Conservation (phyloP, 2,113 vertebrate genomes). For the Picathartes gymnocephalus region DNA sequence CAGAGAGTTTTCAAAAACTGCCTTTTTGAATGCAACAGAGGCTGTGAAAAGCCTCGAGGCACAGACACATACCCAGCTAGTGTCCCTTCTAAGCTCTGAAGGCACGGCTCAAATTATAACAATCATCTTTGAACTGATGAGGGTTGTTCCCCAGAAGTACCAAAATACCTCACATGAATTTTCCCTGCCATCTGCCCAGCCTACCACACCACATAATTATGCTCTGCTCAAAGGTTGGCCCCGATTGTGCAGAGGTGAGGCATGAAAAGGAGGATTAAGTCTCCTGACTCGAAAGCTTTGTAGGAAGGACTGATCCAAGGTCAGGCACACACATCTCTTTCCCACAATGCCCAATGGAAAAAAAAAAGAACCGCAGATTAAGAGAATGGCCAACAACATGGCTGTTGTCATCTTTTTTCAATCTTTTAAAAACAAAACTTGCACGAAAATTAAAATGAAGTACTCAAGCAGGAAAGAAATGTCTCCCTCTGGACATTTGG, state of each 20-base stretch:
- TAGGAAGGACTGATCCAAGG: slow-evolving; percentile 46
- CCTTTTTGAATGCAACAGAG: background rate
- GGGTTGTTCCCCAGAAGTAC: background rate
- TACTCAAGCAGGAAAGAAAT: background rate
- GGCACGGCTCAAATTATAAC: background rate
- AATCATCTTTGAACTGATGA: background rate
- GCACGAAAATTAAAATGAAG: background rate
- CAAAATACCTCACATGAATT: background rate
- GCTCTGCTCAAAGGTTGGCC: slow-evolving; percentile 30
- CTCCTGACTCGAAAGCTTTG: slow-evolving; percentile 32
- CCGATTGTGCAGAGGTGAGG: slow-evolving; percentile 46
- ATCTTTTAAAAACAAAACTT: background rate
- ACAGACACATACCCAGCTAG: background rate
- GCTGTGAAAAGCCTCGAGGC: background rate
- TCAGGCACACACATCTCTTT: slow-evolving; percentile 22
- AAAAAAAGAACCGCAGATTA: background rate
- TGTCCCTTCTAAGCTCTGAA: background rate
- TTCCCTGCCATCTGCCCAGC: slow-evolving; percentile 45
- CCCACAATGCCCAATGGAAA: slow-evolving; percentile 5
- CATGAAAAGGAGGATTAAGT: slow-evolving; percentile 58
- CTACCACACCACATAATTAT: background rate
- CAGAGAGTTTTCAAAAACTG: background rate
- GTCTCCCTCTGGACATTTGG: background rate
- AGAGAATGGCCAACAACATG: background rate
- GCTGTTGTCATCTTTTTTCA: background rate